Conservation (phyloP, 2,797 vertebrate species). For the Rousettus madagascariensis region DNA sequence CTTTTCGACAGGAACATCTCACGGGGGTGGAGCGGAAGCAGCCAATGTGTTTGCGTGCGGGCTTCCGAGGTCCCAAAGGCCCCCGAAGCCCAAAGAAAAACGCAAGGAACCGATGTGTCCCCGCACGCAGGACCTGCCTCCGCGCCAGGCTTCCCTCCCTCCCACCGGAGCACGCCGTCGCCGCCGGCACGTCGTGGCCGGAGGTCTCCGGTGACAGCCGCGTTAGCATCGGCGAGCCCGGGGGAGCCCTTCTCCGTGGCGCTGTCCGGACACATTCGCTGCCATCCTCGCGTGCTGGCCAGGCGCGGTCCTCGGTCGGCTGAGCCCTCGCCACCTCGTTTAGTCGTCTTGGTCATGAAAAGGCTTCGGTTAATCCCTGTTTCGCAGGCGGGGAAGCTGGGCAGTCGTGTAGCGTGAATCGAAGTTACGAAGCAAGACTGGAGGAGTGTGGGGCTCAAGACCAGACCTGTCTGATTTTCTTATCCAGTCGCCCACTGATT, state of each 20-base stretch:
- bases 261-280: neutral
- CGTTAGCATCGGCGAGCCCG: slow-evolving; percentile 60
- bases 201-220: slow-evolving; percentile 64
- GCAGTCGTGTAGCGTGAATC: rapidly evolving
- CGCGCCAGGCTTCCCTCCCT: slow-evolving; percentile 67
- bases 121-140: slow-evolving; percentile 69
- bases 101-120: slow-evolving; percentile 60
- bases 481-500: neutral
- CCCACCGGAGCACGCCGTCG: slow-evolving; percentile 66
- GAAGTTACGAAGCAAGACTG: neutral
- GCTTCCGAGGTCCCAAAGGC: neutral
- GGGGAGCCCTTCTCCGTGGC: neutral
- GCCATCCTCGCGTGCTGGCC: neutral
- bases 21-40: rapidly evolving
- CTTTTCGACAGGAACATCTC: neutral
- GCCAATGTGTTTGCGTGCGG: neutral
- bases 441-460: rapidly evolving
- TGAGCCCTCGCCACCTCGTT: rapidly evolving
- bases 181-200: slow-evolving; percentile 58
- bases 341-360: rapidly evolving
- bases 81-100: neutral
- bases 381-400: neutral
- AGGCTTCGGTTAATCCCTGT: rapidly evolving
- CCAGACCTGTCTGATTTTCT: neutral
- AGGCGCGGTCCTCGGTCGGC: no score